A percentile compares a stretch with the other conserved stretches of the same genome.
Conservation (phyloP, 2,113 vertebrate species). For the Salvator merianae region DNA sequence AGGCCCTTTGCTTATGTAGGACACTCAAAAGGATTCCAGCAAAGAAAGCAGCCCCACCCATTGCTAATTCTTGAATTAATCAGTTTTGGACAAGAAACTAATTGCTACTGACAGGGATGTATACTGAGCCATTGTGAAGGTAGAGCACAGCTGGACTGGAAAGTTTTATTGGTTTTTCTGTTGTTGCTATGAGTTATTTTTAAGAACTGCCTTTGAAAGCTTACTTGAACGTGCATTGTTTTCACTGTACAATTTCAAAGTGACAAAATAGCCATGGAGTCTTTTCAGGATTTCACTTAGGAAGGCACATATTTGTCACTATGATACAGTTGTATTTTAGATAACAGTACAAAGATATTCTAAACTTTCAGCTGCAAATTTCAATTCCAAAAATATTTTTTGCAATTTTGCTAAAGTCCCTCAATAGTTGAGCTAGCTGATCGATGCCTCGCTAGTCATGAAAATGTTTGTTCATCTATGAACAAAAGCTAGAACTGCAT, state of each 20-base stretch:
- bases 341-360: neutral
- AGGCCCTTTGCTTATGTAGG: neutral
- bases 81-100: neutral
- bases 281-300: neutral
- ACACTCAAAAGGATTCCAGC: neutral
- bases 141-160: too few species aligned
- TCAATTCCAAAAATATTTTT: neutral
- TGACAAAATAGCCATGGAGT: neutral
- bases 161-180: too few species aligned
- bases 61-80: neutral
- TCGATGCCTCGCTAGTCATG: neutral
- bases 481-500: neutral
- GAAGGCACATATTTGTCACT: neutral
- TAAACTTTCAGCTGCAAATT: neutral
- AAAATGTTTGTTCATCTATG: neutral
- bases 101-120: neutral
- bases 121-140: neutral
- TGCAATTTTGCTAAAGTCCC: neutral
- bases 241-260: neutral
- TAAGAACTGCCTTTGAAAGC: slow-evolving; percentile 19
- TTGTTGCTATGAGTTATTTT: neutral
- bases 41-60: too few species aligned
- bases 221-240: slow-evolving; percentile 21
- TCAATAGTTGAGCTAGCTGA: neutral
- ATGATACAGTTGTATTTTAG: neutral